These are phyloP conservation scores for Pseudopleuronectes americanus DNA, from an alignment of 2,797 vertebrate species.

Conservation along the genomic window DNA sequence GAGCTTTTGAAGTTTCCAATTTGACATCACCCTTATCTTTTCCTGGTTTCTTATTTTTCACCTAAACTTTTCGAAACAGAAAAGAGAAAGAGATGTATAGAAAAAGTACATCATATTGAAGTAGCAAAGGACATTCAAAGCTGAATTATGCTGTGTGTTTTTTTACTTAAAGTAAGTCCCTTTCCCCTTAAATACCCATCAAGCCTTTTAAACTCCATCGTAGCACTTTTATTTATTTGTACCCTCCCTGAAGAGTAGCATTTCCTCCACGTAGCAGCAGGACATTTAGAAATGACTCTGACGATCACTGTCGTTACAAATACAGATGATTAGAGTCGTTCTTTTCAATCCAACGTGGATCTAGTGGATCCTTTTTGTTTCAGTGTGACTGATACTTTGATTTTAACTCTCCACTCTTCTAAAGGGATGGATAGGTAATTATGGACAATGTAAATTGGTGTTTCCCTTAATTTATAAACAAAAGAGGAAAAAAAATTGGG, in stretches of 20 bases:
- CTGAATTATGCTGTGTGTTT: slow-evolving; percentile 49
- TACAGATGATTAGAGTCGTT: slow-evolving; percentile 19
- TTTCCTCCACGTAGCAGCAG: slow-evolving; percentile 43
- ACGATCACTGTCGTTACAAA: slow-evolving; percentile 25
- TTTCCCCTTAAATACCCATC: slow-evolving; percentile 32
- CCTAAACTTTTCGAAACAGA: background rate
- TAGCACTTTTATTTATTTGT: slow-evolving; percentile 82
- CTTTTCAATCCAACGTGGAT: slow-evolving; percentile 41
- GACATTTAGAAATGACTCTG: slow-evolving; percentile 37
- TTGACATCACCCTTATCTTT: background rate
- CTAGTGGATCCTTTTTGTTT: slow-evolving; percentile 51
- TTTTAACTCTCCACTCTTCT: slow-evolving; percentile 49
- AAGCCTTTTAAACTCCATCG: slow-evolving; percentile 67
- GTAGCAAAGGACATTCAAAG: slow-evolving; percentile 56
- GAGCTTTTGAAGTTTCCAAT: background rate
- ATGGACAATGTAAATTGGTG: slow-evolving; percentile 50
- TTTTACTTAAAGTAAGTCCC: slow-evolving; percentile 44
- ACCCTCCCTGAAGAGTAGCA: slow-evolving; percentile 67
- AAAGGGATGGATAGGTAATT: slow-evolving; percentile 50
- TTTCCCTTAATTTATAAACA: slow-evolving; percentile 54
- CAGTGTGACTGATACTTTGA: slow-evolving; percentile 62
- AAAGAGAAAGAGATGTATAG: slow-evolving; percentile 13
- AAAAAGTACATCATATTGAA: slow-evolving; percentile 16
- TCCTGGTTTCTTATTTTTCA: slow-evolving; percentile 28
- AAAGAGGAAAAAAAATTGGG: slow-evolving; percentile 23